phyloP scores from a whole-genome alignment of 2,797 vertebrate species.

The Allobates femoralis region DNA sequence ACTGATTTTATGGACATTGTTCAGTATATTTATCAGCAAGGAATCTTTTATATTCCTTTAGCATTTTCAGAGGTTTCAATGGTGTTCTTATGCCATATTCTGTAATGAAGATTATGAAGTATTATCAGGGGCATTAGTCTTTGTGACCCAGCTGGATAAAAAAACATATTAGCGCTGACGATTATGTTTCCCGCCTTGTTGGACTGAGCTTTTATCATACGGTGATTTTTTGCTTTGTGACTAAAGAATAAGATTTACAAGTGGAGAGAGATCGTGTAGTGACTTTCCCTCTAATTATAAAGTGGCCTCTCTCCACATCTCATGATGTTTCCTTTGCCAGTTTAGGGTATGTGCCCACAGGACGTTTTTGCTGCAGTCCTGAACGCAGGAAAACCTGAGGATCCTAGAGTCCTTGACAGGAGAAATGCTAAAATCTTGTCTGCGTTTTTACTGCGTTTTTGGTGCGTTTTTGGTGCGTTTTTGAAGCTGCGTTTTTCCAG shows the following conservation, averaged over 20 bases:
- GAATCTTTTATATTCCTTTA: background rate
- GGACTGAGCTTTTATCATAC: conserved; percentile 21
- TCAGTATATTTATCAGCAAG: background rate
- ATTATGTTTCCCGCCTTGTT: conserved; percentile 40
- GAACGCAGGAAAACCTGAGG: no score
- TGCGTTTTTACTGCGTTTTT: no score
- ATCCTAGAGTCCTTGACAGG: no score
- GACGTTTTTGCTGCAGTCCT: no score
- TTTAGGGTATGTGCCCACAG: no score
- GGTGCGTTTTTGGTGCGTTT: no score
- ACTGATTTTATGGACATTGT: background rate
- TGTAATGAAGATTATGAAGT: conserved; percentile 22
- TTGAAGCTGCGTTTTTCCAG: no score
- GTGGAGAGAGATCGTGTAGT: conserved; percentile 27
- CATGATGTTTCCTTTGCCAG: background rate
- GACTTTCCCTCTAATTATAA: conserved; percentile 17
- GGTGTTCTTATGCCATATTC: background rate
- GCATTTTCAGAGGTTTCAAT: background rate
- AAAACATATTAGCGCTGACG: conserved; percentile 30
- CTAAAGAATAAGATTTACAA: conserved; percentile 49
- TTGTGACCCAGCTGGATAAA: conserved; percentile 2
- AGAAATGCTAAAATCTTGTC: no score
- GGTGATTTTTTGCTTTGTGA: conserved; percentile 50
- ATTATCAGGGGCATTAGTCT: conserved; percentile 48
- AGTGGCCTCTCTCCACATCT: background rate